These are phyloP conservation scores for Saguinus midas DNA, from an alignment of 2,113 vertebrate genomes.

Conservation along the genomic window DNA sequence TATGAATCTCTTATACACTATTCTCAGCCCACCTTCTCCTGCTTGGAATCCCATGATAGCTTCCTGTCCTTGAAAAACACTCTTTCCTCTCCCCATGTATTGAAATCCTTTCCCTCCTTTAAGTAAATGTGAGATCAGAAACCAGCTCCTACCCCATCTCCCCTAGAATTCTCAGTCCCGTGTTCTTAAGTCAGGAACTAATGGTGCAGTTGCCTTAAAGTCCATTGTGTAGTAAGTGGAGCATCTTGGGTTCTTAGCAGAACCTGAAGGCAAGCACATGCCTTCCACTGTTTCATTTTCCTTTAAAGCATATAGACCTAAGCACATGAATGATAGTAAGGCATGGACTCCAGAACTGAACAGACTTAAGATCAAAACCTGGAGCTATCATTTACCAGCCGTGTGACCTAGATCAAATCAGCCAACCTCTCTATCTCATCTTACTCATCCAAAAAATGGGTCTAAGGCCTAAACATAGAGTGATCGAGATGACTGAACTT, in stretches of 20 bases:
- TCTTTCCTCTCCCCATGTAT: background rate
- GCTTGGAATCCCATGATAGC: background rate
- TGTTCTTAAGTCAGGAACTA: background rate
- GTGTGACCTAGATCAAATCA: background rate
- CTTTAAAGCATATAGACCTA: background rate
- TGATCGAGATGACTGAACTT: rapidly evolving
- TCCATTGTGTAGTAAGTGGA: background rate
- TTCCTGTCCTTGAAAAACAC: background rate
- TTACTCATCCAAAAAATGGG: background rate
- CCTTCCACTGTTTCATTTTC: background rate
- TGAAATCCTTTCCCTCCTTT: background rate
- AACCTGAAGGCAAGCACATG: background rate
- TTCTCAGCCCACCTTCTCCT: background rate
- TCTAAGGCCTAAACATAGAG: background rate
- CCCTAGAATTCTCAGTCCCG: background rate
- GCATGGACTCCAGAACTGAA: background rate
- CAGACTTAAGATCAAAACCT: background rate
- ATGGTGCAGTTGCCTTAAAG: background rate
- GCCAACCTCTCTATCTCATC: background rate
- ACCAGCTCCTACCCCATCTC: background rate
- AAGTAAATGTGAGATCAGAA: background rate
- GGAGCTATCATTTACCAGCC: background rate
- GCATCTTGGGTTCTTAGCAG: background rate
- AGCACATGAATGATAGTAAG: background rate
- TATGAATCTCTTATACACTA: background rate